Percentiles rank a stretch among this genome's conserved stretches.
These are phyloP conservation scores for Bellardia bayeri DNA, from an alignment of 2,888 invertebrate genomes.

Conservation along the genomic window DNA sequence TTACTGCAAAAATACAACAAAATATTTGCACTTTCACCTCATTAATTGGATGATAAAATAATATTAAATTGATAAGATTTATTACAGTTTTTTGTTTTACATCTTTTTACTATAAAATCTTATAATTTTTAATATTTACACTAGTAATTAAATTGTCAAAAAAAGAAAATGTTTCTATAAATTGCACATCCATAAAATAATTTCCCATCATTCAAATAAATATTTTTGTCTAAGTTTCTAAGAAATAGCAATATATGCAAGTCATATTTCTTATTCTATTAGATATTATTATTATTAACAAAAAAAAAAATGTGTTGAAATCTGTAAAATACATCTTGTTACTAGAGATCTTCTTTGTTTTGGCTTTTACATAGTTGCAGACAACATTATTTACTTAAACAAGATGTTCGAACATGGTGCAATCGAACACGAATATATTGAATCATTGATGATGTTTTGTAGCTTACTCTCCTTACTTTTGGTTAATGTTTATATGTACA, in stretches of 20 bases:
- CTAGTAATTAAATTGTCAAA: too few relatives aligned
- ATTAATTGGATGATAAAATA: too few relatives aligned
- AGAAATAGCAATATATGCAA: neutral
- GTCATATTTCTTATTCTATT: neutral
- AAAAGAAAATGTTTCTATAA: neutral
- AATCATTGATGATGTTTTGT: conserved; percentile 54
- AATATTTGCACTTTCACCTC: too few relatives aligned
- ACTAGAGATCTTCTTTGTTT: neutral
- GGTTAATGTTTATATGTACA: neutral
- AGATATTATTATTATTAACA: neutral
- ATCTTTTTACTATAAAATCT: too few relatives aligned
- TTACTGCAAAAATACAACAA: too few relatives aligned
- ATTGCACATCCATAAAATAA: neutral
- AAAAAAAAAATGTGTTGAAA: conserved; percentile 29
- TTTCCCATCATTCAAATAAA: neutral
- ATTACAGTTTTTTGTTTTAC: too few relatives aligned
- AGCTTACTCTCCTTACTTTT: conserved; percentile 1
- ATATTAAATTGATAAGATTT: too few relatives aligned
- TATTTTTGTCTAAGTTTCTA: neutral
- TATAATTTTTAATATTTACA: too few relatives aligned
- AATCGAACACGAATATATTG: conserved; percentile 44
- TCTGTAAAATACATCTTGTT: conserved; percentile 2
- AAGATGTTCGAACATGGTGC: conserved; percentile 18
- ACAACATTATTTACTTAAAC: conserved; percentile 28
- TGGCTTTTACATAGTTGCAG: neutral